These are phyloP conservation scores for Epicauta chinensis DNA, from an alignment of 1,140 invertebrate genomes.

Conservation along the genomic window DNA sequence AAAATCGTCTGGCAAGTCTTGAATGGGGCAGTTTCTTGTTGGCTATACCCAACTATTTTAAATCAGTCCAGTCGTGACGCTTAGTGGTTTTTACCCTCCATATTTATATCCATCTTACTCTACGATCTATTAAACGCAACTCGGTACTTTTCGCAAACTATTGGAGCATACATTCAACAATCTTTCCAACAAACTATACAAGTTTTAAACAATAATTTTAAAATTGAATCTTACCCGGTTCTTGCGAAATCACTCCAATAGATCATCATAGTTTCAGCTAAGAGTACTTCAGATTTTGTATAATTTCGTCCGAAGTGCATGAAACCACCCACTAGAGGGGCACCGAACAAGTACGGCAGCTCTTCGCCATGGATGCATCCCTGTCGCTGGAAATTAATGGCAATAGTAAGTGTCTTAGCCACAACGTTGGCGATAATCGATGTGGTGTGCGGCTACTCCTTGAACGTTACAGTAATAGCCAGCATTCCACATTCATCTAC, in stretches of 20 bases:
- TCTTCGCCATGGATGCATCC: constrained; percentile 91
- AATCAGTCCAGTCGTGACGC: too few species aligned
- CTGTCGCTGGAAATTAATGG: constrained; percentile 57
- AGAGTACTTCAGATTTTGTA: constrained; percentile 78
- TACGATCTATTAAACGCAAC: too few species aligned
- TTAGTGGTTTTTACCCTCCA: too few species aligned
- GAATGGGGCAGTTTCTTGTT: too few species aligned
- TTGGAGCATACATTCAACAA: constrained; percentile 10
- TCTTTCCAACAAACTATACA: constrained; percentile 3
- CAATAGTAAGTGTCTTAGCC: neutral
- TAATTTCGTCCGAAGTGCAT: constrained; percentile 83
- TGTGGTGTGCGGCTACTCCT: too few species aligned
- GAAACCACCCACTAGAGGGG: constrained; percentile 70
- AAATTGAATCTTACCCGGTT: constrained; percentile 73
- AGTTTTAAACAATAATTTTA: neutral
- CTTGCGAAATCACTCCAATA: constrained; percentile 97
- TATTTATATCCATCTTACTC: too few species aligned
- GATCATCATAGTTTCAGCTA: constrained; percentile 89
- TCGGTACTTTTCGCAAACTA: neutral
- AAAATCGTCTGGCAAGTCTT: too few species aligned
- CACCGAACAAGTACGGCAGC: constrained; percentile 83
- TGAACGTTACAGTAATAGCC: too few species aligned
- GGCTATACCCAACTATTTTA: too few species aligned
- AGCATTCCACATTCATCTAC: too few species aligned
- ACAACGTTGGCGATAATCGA: neutral